Conservation (phyloP, 2,113 vertebrate genomes). For the Fregata magnificens region DNA sequence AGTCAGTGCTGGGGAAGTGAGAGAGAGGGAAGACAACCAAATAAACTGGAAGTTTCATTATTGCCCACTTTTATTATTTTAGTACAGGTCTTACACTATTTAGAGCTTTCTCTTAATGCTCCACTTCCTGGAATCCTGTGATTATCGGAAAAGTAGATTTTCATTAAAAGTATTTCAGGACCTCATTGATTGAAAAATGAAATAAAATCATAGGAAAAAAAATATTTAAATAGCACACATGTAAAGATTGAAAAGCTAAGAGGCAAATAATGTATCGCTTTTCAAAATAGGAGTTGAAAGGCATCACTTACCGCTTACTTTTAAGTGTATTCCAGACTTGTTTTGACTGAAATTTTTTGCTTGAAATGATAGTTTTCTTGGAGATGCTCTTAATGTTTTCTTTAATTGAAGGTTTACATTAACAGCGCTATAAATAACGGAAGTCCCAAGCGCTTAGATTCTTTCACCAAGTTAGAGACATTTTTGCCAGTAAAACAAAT, state of each 20-base stretch:
- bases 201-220: neutral
- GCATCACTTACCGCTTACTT: neutral
- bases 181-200: neutral
- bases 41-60: neutral
- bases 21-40: neutral
- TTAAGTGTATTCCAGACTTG: neutral
- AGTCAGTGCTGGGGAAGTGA: neutral
- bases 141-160: neutral
- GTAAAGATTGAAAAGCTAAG: neutral
- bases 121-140: neutral
- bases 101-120: neutral
- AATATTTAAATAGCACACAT: neutral
- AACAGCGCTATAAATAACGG: neutral
- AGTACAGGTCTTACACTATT: neutral
- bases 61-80: neutral
- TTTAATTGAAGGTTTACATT: neutral
- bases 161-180: neutral
- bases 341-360: neutral
- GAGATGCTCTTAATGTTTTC: neutral
- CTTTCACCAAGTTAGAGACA: neutral
- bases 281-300: neutral
- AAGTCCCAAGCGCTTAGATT: neutral
- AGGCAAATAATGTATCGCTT: neutral
- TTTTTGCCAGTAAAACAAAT: neutral
- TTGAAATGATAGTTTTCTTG: neutral